phyloP scores from a whole-genome alignment of 2,113 vertebrate genomes.

The Sialia sialis region DNA sequence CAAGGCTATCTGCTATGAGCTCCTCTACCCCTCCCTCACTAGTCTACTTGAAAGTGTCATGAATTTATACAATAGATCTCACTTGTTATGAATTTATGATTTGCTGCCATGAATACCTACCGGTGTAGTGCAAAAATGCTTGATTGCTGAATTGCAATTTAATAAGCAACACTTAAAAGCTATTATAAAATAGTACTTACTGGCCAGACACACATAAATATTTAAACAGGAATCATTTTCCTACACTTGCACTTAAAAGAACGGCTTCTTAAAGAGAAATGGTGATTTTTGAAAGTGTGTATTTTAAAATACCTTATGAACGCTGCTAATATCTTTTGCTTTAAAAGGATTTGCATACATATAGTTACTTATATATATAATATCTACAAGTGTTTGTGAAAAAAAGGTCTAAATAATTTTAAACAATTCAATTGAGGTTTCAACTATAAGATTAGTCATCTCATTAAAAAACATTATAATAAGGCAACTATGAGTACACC shows the following conservation, averaged over 20 bases:
- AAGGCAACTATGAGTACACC: background rate
- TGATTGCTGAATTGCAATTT: slow-evolving; percentile 38
- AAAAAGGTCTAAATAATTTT: background rate
- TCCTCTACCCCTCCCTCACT: background rate
- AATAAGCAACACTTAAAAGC: slow-evolving; percentile 44
- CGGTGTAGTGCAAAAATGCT: background rate
- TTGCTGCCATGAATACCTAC: background rate
- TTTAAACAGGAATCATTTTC: slow-evolving; percentile 44
- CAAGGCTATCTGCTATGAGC: background rate
- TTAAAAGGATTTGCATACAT: background rate
- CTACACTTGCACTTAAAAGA: background rate
- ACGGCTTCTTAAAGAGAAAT: background rate
- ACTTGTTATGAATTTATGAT: slow-evolving; percentile 32
- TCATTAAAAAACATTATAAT: background rate
- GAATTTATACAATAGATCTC: background rate
- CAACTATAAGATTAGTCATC: background rate
- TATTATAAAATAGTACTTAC: slow-evolving; percentile 10
- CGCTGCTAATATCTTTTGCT: background rate
- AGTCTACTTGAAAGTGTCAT: background rate
- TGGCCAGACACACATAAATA: slow-evolving; percentile 17
- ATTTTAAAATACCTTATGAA: background rate
- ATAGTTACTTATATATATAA: background rate
- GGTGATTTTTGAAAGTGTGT: background rate
- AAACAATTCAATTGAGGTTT: background rate
- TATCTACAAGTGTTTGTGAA: background rate